Evolutionary conservation across 2,113 vertebrate species (phyloP).

Genomic region (Tiliqua scincoides): DNA sequence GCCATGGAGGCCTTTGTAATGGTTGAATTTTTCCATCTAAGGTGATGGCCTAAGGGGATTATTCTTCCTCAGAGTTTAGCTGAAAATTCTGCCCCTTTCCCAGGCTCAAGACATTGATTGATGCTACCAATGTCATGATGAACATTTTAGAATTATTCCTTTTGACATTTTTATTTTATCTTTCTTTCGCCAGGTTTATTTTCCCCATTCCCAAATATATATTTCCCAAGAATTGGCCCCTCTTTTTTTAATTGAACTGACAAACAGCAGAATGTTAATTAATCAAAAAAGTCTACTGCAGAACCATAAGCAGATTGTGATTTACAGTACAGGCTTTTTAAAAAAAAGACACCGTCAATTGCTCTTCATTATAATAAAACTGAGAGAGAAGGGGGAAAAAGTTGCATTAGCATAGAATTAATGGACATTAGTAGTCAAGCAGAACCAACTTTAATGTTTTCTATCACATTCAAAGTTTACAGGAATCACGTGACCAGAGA

Average conservation of each 20-base stretch:
- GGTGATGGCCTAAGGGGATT: not conserved
- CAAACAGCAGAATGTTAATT: not conserved
- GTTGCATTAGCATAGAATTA: slow-evolving; percentile 25
- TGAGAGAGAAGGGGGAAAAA: not conserved
- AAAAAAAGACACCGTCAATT: not conserved
- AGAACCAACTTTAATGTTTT: slow-evolving; percentile 8
- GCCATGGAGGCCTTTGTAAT: not conserved
- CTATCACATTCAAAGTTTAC: slow-evolving; percentile 8
- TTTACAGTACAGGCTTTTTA: not conserved
- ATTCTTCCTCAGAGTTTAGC: not conserved
- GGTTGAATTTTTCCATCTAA: not conserved
- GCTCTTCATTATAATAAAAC: slow-evolving; percentile 3
- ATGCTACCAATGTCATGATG: not conserved
- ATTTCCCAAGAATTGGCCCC: not conserved
- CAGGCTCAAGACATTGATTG: not conserved
- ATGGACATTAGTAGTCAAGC: slow-evolving; percentile 18
- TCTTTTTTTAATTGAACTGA: not conserved
- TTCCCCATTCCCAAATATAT: not conserved
- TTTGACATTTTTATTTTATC: not conserved
- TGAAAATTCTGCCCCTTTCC: not conserved
- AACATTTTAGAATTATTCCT: not conserved
- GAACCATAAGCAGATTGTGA: slow-evolving; percentile 8
- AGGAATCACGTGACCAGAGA: slow-evolving; percentile 15
- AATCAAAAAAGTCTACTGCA: not conserved
- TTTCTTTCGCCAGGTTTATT: not conserved